Conservation (phyloP, 2,888 invertebrate species). For the Apodemia mormo region DNA sequence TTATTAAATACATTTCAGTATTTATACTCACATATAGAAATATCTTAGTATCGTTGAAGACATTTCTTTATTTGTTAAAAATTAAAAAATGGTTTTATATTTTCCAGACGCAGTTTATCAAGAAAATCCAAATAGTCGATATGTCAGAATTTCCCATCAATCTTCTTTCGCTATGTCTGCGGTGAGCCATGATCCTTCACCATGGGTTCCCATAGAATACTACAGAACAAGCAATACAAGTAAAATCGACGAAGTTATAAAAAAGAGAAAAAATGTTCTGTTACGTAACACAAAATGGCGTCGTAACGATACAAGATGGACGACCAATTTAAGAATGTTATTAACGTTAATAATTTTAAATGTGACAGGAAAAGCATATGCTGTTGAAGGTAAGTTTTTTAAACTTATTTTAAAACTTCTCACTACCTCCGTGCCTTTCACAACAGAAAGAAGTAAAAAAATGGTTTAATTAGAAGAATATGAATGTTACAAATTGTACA, state of each 20-base stretch:
- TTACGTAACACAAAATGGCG: conserved; percentile 34
- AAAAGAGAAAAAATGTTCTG: conserved; percentile 28
- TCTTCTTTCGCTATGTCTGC: conserved; percentile 58
- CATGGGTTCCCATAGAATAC: conserved; percentile 39
- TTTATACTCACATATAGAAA: too few species aligned
- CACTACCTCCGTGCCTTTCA: too few species aligned
- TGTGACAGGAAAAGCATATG: conserved; percentile 51
- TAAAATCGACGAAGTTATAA: conserved; percentile 17
- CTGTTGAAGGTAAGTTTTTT: conserved; percentile 48
- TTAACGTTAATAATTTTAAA: conserved; percentile 64
- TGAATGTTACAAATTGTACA: too few species aligned
- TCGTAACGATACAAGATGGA: conserved; percentile 43
- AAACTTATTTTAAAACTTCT: too few species aligned
- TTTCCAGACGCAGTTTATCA: conserved; percentile 7
- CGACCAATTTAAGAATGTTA: conserved; percentile 44
- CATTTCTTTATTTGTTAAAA: too few species aligned
- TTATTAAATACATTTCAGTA: too few species aligned
- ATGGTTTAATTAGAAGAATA: too few species aligned
- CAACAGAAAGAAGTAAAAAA: too few species aligned
- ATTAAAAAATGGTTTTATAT: not conserved
- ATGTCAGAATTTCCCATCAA: conserved; percentile 19
- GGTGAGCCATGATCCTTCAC: conserved; percentile 54
- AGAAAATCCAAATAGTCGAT: conserved; percentile 14
- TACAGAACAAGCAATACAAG: conserved; percentile 37
- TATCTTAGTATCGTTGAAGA: too few species aligned